Evolutionary conservation across 2,888 invertebrate species (phyloP), one percentile per base, ranked within the genome.

Genomic region (Drosophila mimetica): DNA sequence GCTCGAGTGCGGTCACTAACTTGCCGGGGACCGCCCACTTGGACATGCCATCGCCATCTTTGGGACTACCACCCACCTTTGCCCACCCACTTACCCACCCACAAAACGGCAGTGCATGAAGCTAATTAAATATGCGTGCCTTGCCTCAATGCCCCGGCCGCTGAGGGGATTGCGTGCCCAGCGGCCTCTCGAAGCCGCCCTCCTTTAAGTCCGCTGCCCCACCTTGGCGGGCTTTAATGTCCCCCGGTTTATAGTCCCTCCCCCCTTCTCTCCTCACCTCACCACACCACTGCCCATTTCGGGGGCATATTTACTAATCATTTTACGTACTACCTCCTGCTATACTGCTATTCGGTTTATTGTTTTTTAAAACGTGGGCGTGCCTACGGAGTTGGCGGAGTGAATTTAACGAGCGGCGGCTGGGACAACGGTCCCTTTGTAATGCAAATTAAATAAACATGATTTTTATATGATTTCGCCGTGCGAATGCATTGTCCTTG

Each of bases 371-470:
- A 83, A 86, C 65, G 87, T 71, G 53, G 61, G 66, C 73, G 70
- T 55, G 77, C 65, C 53, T n/a, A n/a, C 65, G 16, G n/a, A n/a
- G 41, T 18, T n/a, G 37, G 30, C n/a, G 58, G 60, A 88, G 66
- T 65, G 75, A 85, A 71, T 87, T 84, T 84, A 89, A 84, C 83
- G 83, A 82, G 64, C 85, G 54, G 48, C 51, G 61, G 66, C 60
- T 54, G 58, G 46, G 63, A 67, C 51, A 51, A 46, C 60, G 46
- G 53, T 9, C 63, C 42, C 78, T 22, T 86, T 85, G 73, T 79
- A 76, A 89, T 85, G 86, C 79, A 88, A 89, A 88, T 88, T 71
- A 89, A 85, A 88, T 88, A 88, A 88, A 88, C 86, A 85, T 89
- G 88, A 85, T 83, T 83, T 69, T 85, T 77, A 87, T 87, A 76